These are phyloP conservation scores for Drosophila emarginata DNA, from an alignment of 2,888 invertebrate species.

Conservation along the genomic window DNA sequence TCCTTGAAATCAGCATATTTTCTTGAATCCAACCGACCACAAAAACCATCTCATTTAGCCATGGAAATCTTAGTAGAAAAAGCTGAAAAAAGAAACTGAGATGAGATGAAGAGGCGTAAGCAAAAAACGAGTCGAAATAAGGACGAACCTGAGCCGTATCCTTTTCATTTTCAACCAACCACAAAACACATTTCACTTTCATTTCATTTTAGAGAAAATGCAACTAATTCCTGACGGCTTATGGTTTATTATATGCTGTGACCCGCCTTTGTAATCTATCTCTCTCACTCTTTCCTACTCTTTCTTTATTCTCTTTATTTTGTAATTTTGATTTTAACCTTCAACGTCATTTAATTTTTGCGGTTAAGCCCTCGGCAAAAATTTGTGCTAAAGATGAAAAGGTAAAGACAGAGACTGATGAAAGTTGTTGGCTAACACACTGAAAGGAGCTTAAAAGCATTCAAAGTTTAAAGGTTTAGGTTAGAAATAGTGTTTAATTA, in stretches of 20 bases:
- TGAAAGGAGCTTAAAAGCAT: conserved; percentile 6
- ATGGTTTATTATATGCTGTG: conserved; percentile 55
- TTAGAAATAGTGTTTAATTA: conserved; percentile 36
- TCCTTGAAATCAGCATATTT: conserved; percentile 45
- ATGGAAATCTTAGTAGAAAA: conserved; percentile 64
- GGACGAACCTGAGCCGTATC: conserved; percentile 63
- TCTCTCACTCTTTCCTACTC: conserved; percentile 8
- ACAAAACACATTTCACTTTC: conserved; percentile 74
- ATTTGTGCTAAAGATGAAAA: conserved; percentile 51
- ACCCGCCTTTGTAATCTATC: conserved; percentile 12
- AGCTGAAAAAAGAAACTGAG: conserved; percentile 17
- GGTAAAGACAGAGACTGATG: conserved; percentile 14
- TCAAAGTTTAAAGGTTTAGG: conserved; percentile 22
- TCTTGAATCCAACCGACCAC: conserved; percentile 56
- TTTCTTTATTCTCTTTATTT: conserved; percentile 41
- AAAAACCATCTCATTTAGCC: conserved; percentile 76
- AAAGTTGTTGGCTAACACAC: conserved; percentile 2
- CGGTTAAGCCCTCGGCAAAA: conserved; percentile 57
- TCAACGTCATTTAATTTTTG: conserved; percentile 71
- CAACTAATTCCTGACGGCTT: conserved; percentile 76
- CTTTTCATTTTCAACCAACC: conserved; percentile 71
- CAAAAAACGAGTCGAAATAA: conserved; percentile 28
- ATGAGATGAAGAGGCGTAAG: conserved; percentile 21
- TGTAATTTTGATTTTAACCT: conserved; percentile 70
- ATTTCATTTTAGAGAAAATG: conserved; percentile 71